phyloP scores from a whole-genome alignment of 2,797 vertebrate genomes.

The Chloroceryle amazona region DNA sequence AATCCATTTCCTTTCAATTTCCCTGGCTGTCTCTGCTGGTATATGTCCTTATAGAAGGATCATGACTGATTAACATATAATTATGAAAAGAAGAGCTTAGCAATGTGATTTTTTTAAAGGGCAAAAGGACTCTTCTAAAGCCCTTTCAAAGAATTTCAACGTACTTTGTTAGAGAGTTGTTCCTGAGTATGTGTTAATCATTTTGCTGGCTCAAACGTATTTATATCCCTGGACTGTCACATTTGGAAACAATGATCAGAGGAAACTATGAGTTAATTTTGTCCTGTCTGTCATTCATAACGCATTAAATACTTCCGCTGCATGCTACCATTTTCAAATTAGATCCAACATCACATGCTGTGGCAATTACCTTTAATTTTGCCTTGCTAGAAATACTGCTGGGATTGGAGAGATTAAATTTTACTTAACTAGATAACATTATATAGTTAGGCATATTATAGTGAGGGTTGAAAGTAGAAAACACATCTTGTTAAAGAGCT shows the following conservation, averaged over 20 bases:
- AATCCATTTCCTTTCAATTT: background rate
- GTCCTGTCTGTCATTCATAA: background rate
- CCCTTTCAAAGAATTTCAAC: background rate
- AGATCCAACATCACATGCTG: background rate
- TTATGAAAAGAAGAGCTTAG: background rate
- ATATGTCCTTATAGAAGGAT: background rate
- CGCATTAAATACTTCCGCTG: background rate
- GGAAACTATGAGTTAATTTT: constrained; percentile 8
- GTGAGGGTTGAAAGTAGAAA: background rate
- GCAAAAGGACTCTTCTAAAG: background rate
- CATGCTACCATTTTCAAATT: background rate
- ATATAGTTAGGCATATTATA: background rate
- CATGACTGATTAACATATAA: background rate
- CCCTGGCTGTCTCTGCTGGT: rapidly evolving
- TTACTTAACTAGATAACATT: background rate
- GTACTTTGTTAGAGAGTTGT: background rate
- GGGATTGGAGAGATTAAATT: background rate
- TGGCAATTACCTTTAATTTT: background rate
- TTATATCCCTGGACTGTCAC: background rate
- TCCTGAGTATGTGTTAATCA: background rate
- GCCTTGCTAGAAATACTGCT: background rate
- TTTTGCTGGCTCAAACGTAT: background rate
- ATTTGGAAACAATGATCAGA: background rate
- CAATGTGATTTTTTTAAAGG: background rate
- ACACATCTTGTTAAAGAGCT: background rate